Evolutionary conservation across 2,797 vertebrate genomes (phyloP).

Genomic region (Brachyalestes nurse): DNA sequence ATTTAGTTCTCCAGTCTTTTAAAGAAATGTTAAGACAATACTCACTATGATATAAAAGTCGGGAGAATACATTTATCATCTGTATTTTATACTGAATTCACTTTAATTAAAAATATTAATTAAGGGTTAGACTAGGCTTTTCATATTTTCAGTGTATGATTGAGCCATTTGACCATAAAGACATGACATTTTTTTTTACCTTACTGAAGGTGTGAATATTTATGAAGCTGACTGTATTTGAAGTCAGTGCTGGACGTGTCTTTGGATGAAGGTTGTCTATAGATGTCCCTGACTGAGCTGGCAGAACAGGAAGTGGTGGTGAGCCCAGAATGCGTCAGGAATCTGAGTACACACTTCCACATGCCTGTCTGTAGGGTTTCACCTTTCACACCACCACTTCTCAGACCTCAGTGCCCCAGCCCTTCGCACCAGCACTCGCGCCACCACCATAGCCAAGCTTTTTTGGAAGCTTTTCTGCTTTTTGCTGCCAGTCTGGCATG

Average conservation of each 20-base stretch:
- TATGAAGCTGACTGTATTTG: slow-evolving; percentile 56
- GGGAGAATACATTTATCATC: too few species aligned
- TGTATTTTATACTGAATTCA: too few species aligned
- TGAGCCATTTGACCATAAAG: too few species aligned
- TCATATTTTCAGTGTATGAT: too few species aligned
- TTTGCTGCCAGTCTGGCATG: slow-evolving; percentile 27
- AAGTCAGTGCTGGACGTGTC: slow-evolving; percentile 60
- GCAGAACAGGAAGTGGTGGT: slow-evolving; percentile 77
- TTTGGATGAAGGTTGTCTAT: slow-evolving; percentile 74
- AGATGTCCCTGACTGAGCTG: slow-evolving; percentile 60
- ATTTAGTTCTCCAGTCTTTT: too few species aligned
- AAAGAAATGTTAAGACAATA: too few species aligned
- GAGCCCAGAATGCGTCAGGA: slow-evolving; percentile 74
- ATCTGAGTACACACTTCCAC: slow-evolving; percentile 68
- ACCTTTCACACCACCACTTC: slow-evolving; percentile 59
- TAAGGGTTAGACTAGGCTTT: too few species aligned
- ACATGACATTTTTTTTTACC: too few species aligned
- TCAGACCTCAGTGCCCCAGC: slow-evolving; percentile 53
- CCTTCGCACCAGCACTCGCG: slow-evolving; percentile 46
- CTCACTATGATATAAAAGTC: too few species aligned
- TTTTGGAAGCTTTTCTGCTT: slow-evolving; percentile 29
- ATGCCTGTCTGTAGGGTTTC: slow-evolving; percentile 63
- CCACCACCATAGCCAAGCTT: slow-evolving; percentile 30
- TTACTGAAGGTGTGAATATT: too few species aligned
- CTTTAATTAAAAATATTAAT: too few species aligned